Percentiles rank a stretch among this genome's conserved stretches.
Conservation (phyloP, 2,888 invertebrate species). For the Macaria liturata region DNA sequence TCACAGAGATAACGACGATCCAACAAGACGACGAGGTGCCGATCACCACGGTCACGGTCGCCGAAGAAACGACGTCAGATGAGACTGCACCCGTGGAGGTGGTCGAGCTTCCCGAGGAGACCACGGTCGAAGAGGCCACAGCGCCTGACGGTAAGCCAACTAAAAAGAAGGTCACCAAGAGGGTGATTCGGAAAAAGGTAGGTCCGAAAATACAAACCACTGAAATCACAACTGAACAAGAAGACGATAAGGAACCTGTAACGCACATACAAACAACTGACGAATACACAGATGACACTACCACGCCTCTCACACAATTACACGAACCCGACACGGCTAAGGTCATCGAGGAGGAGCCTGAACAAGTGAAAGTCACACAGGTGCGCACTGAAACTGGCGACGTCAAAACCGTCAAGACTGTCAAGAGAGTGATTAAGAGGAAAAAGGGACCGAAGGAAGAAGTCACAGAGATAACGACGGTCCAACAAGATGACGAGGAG, state of each 20-base stretch:
- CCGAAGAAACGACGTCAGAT: constrained; percentile 36
- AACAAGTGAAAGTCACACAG: constrained; percentile 52
- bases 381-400: constrained; percentile 58
- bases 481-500: constrained; percentile 42
- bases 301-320: constrained; percentile 32
- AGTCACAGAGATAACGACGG: constrained; percentile 39
- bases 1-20: constrained; percentile 1
- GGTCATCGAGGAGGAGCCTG: constrained; percentile 50
- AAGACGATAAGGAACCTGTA: constrained; percentile 37
- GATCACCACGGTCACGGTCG: constrained; percentile 17
- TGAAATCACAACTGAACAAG: constrained; percentile 47
- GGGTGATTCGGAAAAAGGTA: constrained; percentile 62
- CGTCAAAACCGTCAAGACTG: constrained; percentile 48
- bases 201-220: constrained; percentile 46
- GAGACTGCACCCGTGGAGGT: constrained; percentile 39
- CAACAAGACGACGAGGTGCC: constrained; percentile 23
- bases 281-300: constrained; percentile 31
- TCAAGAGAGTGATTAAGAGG: constrained; percentile 43
- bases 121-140: constrained; percentile 42
- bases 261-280: constrained; percentile 30
- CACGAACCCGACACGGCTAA: constrained; percentile 38
- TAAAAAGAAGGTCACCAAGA: constrained; percentile 55
- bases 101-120: constrained; percentile 56
- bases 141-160: constrained; percentile 47
- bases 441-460: constrained; percentile 41